Evolutionary conservation across 2,797 vertebrate genomes (phyloP).

Genomic region (Petrocephalus schoutedeni): DNA sequence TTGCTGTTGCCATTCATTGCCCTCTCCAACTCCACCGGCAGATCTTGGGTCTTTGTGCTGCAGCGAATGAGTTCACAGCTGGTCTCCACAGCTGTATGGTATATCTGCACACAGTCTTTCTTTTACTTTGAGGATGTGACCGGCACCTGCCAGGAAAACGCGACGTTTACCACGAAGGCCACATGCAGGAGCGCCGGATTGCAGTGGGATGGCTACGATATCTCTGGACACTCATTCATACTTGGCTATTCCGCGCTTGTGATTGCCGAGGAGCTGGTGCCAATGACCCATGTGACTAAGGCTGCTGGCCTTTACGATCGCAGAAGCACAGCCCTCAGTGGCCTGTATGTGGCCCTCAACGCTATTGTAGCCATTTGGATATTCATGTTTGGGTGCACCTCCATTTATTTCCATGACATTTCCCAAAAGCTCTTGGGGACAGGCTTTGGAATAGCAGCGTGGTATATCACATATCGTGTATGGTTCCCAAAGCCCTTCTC

Average conservation of each 20-base stretch:
- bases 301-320: slow-evolving; percentile 39
- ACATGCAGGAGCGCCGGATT: slow-evolving; percentile 68
- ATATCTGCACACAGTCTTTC: slow-evolving; percentile 71
- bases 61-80: slow-evolving; percentile 66
- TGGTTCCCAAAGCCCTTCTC: slow-evolving; percentile 82
- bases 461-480: slow-evolving; percentile 76
- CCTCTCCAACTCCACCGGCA: slow-evolving; percentile 65
- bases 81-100: slow-evolving; percentile 82
- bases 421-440: slow-evolving; percentile 81
- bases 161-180: slow-evolving; percentile 55
- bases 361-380: slow-evolving; percentile 73
- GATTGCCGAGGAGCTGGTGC: slow-evolving; percentile 79
- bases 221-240: slow-evolving; percentile 92
- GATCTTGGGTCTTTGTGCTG: slow-evolving; percentile 50
- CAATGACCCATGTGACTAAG: slow-evolving; percentile 63
- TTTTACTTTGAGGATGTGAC: slow-evolving; percentile 73
- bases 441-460: slow-evolving; percentile 67
- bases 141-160: slow-evolving; percentile 65
- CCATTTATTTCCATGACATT: slow-evolving; percentile 82
- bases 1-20: slow-evolving; percentile 83
- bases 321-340: slow-evolving; percentile 49
- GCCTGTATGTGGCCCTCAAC: slow-evolving; percentile 74
- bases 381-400: slow-evolving; percentile 86
- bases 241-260: slow-evolving; percentile 81
- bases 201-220: slow-evolving; percentile 81